Conservation (phyloP, 2,888 invertebrate genomes). For the Encarsia formosa region DNA sequence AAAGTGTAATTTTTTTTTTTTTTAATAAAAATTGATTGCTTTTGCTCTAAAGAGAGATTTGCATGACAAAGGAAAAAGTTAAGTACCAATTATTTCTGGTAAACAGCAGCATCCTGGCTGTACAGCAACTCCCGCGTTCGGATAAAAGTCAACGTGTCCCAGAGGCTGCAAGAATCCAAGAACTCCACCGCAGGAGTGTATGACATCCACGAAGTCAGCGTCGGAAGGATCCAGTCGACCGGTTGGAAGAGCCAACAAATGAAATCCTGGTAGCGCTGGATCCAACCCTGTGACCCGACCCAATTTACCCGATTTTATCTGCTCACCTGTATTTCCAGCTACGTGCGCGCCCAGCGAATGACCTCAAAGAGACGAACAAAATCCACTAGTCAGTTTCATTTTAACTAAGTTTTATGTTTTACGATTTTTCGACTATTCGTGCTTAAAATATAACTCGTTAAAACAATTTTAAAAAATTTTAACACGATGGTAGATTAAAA, state of each 20-base stretch:
- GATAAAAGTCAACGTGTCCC: slow-evolving; percentile 50
- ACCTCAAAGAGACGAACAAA: slow-evolving; percentile 32
- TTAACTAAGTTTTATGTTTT: too few species aligned
- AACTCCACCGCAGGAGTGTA: slow-evolving; percentile 50
- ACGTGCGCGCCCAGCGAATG: slow-evolving; percentile 50
- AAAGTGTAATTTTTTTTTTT: background rate
- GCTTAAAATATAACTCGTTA: too few species aligned
- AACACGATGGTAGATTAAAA: too few species aligned
- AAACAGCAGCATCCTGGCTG: slow-evolving; percentile 51
- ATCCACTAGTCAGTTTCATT: too few species aligned
- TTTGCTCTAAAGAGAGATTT: too few species aligned
- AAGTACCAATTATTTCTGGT: slow-evolving; percentile 44
- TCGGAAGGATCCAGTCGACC: slow-evolving; percentile 44
- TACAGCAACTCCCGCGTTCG: slow-evolving; percentile 48
- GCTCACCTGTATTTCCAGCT: slow-evolving; percentile 44
- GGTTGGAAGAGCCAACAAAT: slow-evolving; percentile 36
- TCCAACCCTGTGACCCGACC: slow-evolving; percentile 53
- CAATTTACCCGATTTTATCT: slow-evolving; percentile 41
- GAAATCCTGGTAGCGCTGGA: slow-evolving; percentile 51
- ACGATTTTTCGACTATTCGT: too few species aligned
- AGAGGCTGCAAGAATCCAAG: slow-evolving; percentile 46
- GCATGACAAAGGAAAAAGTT: too few species aligned
- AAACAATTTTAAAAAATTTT: too few species aligned
- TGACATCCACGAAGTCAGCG: slow-evolving; percentile 49
- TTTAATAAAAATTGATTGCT: background rate